A percentile compares a stretch with the other conserved stretches of the same genome.
These are phyloP conservation scores for Cotesia glomerata DNA, from an alignment of 1,140 invertebrate genomes.

Conservation along the genomic window DNA sequence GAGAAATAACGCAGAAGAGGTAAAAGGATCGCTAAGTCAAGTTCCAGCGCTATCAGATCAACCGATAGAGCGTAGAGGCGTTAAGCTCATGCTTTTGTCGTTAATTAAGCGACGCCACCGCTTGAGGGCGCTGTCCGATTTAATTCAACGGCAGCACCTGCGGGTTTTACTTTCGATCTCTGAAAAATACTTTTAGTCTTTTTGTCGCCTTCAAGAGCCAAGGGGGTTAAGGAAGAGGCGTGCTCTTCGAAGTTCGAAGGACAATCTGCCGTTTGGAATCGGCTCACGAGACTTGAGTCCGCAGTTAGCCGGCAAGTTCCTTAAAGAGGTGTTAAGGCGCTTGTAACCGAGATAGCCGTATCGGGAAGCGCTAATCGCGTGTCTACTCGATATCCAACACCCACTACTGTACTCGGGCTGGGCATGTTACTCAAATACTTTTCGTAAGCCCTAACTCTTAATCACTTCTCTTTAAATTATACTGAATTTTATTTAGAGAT, in stretches of 20 bases:
- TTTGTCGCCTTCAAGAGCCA: constrained; percentile 3
- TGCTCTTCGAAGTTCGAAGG: neutral
- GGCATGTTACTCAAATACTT: neutral
- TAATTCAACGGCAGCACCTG: neutral
- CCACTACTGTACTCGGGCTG: constrained; percentile 39
- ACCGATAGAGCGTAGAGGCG: constrained; percentile 45
- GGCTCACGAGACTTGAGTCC: constrained; percentile 14
- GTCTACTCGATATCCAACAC: constrained; percentile 43
- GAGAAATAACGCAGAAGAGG: constrained; percentile 6
- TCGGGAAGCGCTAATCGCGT: constrained; percentile 42
- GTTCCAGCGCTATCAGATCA: constrained; percentile 48
- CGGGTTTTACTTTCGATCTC: neutral
- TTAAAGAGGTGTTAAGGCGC: constrained; percentile 35
- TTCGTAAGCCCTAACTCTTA: neutral
- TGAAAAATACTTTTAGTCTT: neutral
- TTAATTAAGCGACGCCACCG: constrained; percentile 54
- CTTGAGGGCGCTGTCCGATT: constrained; percentile 38
- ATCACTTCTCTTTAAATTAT: neutral
- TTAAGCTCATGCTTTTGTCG: constrained; percentile 47
- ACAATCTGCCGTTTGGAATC: constrained; percentile 46
- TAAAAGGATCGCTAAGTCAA: constrained; percentile 18
- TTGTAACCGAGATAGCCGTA: constrained; percentile 46
- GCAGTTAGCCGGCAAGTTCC: constrained; percentile 17
- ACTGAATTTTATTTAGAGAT: no score
- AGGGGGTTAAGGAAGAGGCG: constrained; percentile 6